Evolutionary conservation across 2,797 vertebrate genomes (phyloP).

Genomic region (Esox lucius): DNA sequence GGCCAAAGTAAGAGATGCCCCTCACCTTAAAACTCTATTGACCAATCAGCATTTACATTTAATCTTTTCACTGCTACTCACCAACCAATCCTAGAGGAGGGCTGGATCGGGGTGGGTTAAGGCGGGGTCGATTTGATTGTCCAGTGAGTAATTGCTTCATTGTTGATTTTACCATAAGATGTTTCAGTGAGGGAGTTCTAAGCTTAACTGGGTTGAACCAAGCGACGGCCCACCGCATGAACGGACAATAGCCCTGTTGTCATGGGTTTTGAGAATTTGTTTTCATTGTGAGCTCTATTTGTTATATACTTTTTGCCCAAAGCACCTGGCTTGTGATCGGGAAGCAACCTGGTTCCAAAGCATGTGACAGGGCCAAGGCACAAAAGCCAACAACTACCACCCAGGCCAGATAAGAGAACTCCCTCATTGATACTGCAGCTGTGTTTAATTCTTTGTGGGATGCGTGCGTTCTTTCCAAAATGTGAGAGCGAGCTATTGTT

Average conservation of each 20-base stretch:
- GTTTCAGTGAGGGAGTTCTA: neutral
- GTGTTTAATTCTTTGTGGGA: neutral
- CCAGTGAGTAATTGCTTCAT: slow-evolving; percentile 54
- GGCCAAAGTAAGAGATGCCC: slow-evolving; percentile 78
- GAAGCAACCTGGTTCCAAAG: too few relatives aligned
- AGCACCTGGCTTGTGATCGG: too few relatives aligned
- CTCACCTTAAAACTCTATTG: slow-evolving; percentile 41
- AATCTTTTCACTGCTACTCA: slow-evolving; percentile 62
- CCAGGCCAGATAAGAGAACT: too few relatives aligned
- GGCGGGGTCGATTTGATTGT: slow-evolving; percentile 48
- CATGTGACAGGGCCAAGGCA: too few relatives aligned
- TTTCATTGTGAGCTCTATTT: too few relatives aligned
- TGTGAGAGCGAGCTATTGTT: neutral
- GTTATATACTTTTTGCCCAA: too few relatives aligned
- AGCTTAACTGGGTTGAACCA: too few relatives aligned
- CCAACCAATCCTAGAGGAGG: slow-evolving; percentile 47
- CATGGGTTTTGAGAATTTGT: too few relatives aligned
- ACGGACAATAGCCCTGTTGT: too few relatives aligned
- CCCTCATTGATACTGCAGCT: neutral
- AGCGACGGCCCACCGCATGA: too few relatives aligned
- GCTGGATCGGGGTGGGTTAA: slow-evolving; percentile 31
- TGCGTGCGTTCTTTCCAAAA: neutral
- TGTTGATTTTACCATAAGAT: slow-evolving; percentile 43
- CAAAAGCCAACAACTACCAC: too few relatives aligned
- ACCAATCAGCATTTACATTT: slow-evolving; percentile 55